These are phyloP conservation scores for Scyliorhinus canicula DNA, from an alignment of 2,797 vertebrate genomes.

Conservation along the genomic window DNA sequence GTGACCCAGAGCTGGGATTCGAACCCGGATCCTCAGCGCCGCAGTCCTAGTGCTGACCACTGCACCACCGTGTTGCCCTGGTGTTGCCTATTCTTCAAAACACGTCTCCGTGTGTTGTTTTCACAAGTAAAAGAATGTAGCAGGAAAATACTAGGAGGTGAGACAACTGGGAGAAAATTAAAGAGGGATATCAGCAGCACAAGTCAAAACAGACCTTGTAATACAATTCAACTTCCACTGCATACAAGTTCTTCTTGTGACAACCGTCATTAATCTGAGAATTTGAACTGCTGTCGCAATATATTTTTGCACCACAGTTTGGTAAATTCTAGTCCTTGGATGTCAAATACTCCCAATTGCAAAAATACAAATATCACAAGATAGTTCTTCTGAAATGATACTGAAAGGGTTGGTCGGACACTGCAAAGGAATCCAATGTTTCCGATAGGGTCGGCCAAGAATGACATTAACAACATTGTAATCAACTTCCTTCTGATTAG, in stretches of 20 bases:
- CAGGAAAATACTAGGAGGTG: background rate
- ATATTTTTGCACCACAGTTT: background rate
- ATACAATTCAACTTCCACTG: background rate
- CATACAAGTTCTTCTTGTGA: background rate
- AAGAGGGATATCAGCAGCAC: background rate
- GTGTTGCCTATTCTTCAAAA: background rate
- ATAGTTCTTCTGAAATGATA: background rate
- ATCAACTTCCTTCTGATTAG: background rate
- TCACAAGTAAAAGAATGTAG: background rate
- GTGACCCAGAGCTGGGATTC: too few species aligned
- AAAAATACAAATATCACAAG: background rate
- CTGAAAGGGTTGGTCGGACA: background rate
- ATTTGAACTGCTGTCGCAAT: background rate
- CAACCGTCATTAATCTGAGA: background rate
- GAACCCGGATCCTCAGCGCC: too few species aligned
- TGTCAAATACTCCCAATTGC: background rate
- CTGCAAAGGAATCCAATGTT: background rate
- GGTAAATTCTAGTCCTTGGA: background rate
- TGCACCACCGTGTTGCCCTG: too few species aligned
- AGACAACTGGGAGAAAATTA: background rate
- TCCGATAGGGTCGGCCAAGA: background rate
- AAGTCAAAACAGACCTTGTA: background rate
- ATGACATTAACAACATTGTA: background rate
- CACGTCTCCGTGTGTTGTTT: background rate
- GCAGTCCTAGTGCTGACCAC: too few species aligned